phyloP scores from a whole-genome alignment of 1,140 invertebrate species.

The Brachionus asplanchnoidis region DNA sequence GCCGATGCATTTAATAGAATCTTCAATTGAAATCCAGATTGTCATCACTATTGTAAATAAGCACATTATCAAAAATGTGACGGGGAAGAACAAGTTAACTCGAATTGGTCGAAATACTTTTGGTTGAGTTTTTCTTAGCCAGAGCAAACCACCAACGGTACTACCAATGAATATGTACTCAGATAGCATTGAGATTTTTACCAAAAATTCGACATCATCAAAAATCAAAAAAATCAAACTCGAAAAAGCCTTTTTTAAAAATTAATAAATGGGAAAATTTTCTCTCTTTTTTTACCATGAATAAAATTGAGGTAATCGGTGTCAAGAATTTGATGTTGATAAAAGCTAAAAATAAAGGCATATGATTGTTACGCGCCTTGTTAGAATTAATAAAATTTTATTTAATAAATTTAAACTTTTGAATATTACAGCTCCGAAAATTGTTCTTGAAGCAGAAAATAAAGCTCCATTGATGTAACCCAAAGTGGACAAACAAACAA shows the following conservation, averaged over 20 bases:
- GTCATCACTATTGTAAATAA: background rate
- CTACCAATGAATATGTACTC: constrained; percentile 55
- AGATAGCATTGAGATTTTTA: constrained; percentile 28
- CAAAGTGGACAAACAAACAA: constrained; percentile 94
- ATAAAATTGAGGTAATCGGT: constrained; percentile 36
- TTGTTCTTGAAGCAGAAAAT: constrained; percentile 74
- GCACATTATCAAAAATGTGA: background rate
- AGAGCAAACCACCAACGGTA: constrained; percentile 52
- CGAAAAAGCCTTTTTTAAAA: background rate
- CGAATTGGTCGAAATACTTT: constrained; percentile 51
- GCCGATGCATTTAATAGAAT: background rate
- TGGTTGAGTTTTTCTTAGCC: constrained; percentile 50
- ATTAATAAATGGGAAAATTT: background rate
- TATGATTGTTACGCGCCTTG: constrained; percentile 38
- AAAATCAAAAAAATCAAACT: constrained; percentile 35
- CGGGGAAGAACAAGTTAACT: constrained; percentile 33
- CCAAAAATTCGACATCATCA: background rate
- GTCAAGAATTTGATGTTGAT: constrained; percentile 41
- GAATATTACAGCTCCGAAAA: constrained; percentile 15
- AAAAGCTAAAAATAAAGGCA: constrained; percentile 20
- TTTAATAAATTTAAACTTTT: background rate
- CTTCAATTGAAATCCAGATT: background rate
- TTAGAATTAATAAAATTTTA: background rate
- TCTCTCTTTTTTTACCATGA: background rate
- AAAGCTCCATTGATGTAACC: constrained; percentile 96